Conservation (phyloP, 2,113 vertebrate genomes). For the Australoheros scitulus region DNA sequence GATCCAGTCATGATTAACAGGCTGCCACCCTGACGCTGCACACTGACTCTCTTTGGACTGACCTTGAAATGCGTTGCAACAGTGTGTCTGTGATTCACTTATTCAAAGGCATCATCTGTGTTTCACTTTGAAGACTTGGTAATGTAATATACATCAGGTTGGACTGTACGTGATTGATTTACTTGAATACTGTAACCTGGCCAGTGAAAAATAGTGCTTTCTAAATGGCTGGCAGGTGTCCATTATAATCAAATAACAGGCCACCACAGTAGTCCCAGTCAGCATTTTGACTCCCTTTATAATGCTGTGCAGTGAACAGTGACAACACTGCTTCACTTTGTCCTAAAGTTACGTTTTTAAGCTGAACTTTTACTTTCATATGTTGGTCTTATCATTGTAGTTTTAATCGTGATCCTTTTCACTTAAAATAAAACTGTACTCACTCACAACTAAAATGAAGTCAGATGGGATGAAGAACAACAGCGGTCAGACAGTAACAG, state of each 20-base stretch:
- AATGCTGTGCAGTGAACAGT: not conserved
- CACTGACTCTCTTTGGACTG: constrained; percentile 43
- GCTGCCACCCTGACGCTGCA: constrained; percentile 16
- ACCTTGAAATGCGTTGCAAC: constrained; percentile 47
- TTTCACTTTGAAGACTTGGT: constrained; percentile 9
- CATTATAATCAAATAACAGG: constrained; percentile 23
- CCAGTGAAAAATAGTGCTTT: not conserved
- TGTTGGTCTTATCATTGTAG: not conserved
- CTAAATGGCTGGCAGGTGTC: constrained; percentile 14
- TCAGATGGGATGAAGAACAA: not conserved
- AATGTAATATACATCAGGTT: constrained; percentile 20
- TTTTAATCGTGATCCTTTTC: not conserved
- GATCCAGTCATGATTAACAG: constrained; percentile 65
- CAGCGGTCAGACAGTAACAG: not conserved
- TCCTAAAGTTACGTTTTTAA: not conserved
- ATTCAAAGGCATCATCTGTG: constrained; percentile 11
- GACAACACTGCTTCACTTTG: not conserved
- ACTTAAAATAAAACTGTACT: not conserved
- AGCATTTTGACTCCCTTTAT: not conserved
- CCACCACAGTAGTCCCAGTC: not conserved
- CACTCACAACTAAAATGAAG: not conserved
- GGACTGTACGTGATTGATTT: constrained; percentile 10
- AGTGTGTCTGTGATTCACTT: constrained; percentile 5
- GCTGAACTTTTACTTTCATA: not conserved
- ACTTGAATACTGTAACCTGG: not conserved